Base-by-base conservation (phyloP, 2,888 invertebrate genomes). In the Aporophyla nigra region DNA sequence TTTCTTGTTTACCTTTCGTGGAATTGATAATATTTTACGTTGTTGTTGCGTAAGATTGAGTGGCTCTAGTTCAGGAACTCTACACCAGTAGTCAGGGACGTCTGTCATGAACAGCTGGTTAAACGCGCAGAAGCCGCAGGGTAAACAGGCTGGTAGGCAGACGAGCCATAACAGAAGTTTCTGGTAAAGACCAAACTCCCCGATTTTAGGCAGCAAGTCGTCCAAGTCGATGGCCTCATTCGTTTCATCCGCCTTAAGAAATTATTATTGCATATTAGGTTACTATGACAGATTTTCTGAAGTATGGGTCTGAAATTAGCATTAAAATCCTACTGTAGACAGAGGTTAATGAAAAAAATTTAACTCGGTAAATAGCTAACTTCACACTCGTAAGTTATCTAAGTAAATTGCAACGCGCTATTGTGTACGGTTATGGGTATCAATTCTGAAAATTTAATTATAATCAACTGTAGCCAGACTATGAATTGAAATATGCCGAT, bases 31-130 rank as follows among this genome's bases (percentile, higher is more conserved):
- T 74, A 94, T 92, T 94, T 97, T 97, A 74, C 98, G 96, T 90
- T 97, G 96, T 71, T 97, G 96, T 83, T 94, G 91, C 9, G 97
- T 97, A 68, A 98, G 92, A 90, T 97, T 97, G 78, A 87, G 88
- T 65, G 85, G 93, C 90, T 96, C 92, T 76, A 99, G 94, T 85
- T 98, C 97, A 0, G 98, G 98, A 43, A 98, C 97, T 80, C 94
- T 97, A 92, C 99, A 99, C 98, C 99, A 99, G 95, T 99, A 98
- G 62, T 98, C 97, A 0, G 99, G 99, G 54, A 98, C 97, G 89
- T 98, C 98, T 7, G 99, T 97, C 98, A 99, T 99, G 95, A 99
- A 99, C 56, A 99, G 97, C 95, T 99, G 99, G 95, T 99, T 99
- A 94, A 99, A 99, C 7, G 99, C 99, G 93, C 98, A 98, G 94